A percentile compares a stretch with the other conserved stretches of the same genome.
Conservation (phyloP, 64 coral and sea anemone genomes). For the Porites lutea region DNA sequence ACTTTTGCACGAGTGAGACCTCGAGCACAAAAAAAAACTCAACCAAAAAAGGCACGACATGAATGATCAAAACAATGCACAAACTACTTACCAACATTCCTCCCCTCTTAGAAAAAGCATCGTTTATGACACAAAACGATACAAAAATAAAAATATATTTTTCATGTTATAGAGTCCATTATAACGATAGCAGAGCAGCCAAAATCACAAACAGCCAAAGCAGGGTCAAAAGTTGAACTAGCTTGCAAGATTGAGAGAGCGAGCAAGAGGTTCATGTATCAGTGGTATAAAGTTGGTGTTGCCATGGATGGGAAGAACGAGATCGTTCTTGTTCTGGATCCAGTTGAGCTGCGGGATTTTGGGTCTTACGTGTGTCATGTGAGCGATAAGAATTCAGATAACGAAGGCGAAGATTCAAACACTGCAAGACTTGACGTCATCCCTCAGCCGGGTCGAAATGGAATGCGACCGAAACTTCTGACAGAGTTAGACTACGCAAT, state of each 20-base stretch:
- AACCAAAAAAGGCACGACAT: no score
- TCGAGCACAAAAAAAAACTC: no score
- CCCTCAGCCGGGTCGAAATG: not conserved
- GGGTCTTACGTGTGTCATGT: not conserved
- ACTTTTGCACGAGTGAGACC: no score
- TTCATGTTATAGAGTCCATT: no score
- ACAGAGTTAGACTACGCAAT: not conserved
- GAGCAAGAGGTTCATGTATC: not conserved
- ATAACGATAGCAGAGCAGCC: not conserved
- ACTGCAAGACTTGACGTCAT: not conserved
- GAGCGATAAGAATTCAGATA: not conserved
- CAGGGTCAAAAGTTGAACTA: not conserved
- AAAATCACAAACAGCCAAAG: not conserved
- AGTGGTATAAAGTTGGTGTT: slow-evolving; percentile 4
- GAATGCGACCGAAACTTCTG: not conserved
- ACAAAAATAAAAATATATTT: no score
- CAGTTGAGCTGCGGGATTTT: not conserved
- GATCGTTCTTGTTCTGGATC: not conserved
- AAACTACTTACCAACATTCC: no score
- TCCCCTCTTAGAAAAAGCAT: no score
- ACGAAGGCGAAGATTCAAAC: not conserved
- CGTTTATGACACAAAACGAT: no score
- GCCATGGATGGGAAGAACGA: not conserved
- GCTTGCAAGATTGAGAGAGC: not conserved
- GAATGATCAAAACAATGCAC: no score